phyloP scores from a whole-genome alignment of 2,888 invertebrate species.

The Neocrepidodera transversa region DNA sequence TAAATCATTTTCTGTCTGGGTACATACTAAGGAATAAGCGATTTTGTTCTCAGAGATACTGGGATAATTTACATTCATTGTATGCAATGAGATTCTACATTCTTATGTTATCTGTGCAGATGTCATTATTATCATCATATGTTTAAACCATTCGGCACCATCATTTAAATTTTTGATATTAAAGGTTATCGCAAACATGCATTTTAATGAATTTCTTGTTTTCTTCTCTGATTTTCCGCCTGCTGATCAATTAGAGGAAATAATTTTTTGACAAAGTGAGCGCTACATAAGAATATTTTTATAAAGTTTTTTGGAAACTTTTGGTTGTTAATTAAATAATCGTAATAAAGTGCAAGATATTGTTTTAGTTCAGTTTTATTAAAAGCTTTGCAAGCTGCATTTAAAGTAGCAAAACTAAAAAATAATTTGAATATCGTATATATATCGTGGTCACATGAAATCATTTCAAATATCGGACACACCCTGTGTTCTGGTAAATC shows the following conservation, averaged over 20 bases:
- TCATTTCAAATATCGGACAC: slow-evolving; percentile 19
- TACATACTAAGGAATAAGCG: not conserved
- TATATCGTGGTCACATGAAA: slow-evolving; percentile 7
- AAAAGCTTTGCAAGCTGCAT: slow-evolving; percentile 15
- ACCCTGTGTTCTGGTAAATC: slow-evolving; percentile 9
- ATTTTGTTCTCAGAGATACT: not conserved
- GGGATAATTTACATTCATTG: not conserved
- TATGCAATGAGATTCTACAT: not conserved
- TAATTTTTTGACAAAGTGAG: slow-evolving; percentile 17
- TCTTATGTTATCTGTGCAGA: not conserved
- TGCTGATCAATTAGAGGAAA: slow-evolving; percentile 1
- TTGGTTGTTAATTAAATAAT: slow-evolving; percentile 9
- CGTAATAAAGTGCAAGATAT: slow-evolving; percentile 10
- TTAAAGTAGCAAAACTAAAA: slow-evolving; percentile 18
- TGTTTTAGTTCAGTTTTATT: slow-evolving; percentile 4
- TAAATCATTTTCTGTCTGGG: not conserved
- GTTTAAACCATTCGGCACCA: slow-evolving; percentile 15
- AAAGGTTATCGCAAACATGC: slow-evolving; percentile 11
- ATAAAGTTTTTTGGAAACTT: not conserved
- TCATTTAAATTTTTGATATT: slow-evolving; percentile 4
- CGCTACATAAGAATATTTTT: slow-evolving; percentile 7
- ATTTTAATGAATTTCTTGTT: slow-evolving; percentile 1
- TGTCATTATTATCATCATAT: slow-evolving; percentile 16
- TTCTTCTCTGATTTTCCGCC: not conserved
- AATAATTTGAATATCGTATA: slow-evolving; percentile 16